Percentiles rank a stretch among this genome's conserved stretches.
Evolutionary conservation across 2,797 vertebrate species (phyloP).

Genomic region (Oceanodroma leucorhoa): DNA sequence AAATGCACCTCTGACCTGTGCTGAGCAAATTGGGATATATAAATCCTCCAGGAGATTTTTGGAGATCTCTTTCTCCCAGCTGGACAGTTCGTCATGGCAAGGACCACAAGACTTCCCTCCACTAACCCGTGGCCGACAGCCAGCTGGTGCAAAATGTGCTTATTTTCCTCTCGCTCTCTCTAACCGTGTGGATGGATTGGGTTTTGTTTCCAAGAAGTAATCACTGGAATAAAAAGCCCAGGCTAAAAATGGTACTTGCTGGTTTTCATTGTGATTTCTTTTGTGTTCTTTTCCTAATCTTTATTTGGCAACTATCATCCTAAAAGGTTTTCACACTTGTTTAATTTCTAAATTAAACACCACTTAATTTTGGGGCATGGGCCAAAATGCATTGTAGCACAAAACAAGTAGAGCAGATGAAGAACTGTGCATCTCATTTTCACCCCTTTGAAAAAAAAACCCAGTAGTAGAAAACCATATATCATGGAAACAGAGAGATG

Average conservation of each 20-base stretch:
- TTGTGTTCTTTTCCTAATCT: slow-evolving; percentile 41
- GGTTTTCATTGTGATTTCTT: not conserved
- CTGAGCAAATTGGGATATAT: not conserved
- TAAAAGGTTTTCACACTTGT: slow-evolving; percentile 22
- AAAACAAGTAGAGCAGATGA: slow-evolving; percentile 40
- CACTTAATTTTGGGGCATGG: slow-evolving; percentile 15
- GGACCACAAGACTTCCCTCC: not conserved
- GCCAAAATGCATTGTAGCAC: slow-evolving; percentile 5
- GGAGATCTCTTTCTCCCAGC: not conserved
- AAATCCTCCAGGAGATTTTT: not conserved
- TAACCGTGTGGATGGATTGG: not conserved
- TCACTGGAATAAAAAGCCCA: slow-evolving; percentile 11
- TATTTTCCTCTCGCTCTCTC: not conserved
- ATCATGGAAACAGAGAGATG: not conserved
- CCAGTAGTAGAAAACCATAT: not conserved
- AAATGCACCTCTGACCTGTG: not conserved
- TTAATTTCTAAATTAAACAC: slow-evolving; percentile 29
- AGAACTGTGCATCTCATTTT: slow-evolving; percentile 38
- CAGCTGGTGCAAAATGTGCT: not conserved
- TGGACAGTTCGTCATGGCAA: not conserved
- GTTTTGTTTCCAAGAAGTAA: slow-evolving; percentile 30
- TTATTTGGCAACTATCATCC: slow-evolving; percentile 16
- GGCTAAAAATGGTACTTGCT: slow-evolving; percentile 38
- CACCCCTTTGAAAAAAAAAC: not conserved
- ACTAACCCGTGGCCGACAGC: not conserved